Evolutionary conservation across 2,113 vertebrate genomes (phyloP).

Genomic region (Corydoras sp.): DNA sequence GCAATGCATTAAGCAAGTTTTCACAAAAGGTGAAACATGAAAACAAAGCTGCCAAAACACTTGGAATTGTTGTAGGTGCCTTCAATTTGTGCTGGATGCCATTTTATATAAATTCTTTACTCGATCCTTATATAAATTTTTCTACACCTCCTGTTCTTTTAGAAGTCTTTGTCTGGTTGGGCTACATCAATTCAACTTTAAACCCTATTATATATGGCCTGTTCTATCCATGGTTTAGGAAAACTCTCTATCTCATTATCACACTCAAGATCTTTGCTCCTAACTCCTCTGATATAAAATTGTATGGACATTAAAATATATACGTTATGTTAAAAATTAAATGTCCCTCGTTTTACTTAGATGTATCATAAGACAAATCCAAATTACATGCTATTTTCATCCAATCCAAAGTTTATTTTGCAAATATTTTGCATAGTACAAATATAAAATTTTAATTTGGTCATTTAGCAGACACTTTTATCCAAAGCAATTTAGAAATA

Average conservation of each 20-base stretch:
- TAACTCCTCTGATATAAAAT: constrained; percentile 42
- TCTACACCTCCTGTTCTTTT: constrained; percentile 37
- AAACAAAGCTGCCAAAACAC: constrained; percentile 51
- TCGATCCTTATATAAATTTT: constrained; percentile 46
- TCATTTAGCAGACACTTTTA: no score
- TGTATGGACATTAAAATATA: constrained; percentile 23
- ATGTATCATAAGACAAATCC: no score
- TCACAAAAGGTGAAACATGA: constrained; percentile 35
- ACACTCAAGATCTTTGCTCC: constrained; percentile 45
- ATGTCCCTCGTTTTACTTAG: no score
- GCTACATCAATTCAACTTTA: constrained; percentile 50
- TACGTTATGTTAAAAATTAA: no score
- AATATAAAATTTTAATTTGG: no score
- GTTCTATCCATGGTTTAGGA: constrained; percentile 54
- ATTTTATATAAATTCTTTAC: constrained; percentile 40
- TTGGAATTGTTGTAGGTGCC: constrained; percentile 47
- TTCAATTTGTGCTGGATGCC: constrained; percentile 52
- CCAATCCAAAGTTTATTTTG: no score
- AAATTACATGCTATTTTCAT: no score
- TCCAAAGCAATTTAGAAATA: no score
- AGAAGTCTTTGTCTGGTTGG: constrained; percentile 49
- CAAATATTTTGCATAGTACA: no score
- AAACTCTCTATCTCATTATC: constrained; percentile 44
- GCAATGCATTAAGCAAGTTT: constrained; percentile 7
- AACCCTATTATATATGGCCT: constrained; percentile 53